Percentiles rank a stretch among this genome's conserved stretches.
Evolutionary conservation across 2,888 invertebrate genomes (phyloP).

Genomic region (Athetis lepigone): DNA sequence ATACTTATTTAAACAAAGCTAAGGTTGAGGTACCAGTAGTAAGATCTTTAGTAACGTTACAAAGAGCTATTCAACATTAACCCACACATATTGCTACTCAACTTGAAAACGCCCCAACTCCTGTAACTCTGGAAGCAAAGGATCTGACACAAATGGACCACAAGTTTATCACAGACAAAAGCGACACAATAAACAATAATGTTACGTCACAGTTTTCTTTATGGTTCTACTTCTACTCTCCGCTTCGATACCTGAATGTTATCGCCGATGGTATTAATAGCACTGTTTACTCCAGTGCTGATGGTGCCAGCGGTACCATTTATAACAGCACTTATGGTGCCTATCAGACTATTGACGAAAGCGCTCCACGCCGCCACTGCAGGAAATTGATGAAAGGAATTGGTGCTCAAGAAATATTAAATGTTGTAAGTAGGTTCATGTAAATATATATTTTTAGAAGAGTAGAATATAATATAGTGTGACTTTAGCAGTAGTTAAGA

Average conservation of each 20-base stretch:
- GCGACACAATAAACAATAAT: constrained; percentile 29
- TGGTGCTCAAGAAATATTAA: neutral
- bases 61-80: neutral
- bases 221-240: constrained; percentile 13
- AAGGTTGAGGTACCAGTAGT: neutral
- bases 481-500: too few species aligned
- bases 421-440: neutral
- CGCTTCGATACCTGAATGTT: constrained; percentile 81
- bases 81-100: neutral
- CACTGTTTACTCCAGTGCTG: constrained; percentile 80
- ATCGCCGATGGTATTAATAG: constrained; percentile 82
- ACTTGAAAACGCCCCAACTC: constrained; percentile 1
- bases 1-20: neutral
- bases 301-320: constrained; percentile 76
- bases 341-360: constrained; percentile 82
- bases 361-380: constrained; percentile 81
- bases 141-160: neutral
- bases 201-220: constrained; percentile 36
- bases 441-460: too few species aligned
- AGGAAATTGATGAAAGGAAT: constrained; percentile 35
- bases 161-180: constrained; percentile 41
- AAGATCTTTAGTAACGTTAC: neutral
- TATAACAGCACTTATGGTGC: constrained; percentile 81
- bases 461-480: too few species aligned
- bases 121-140: neutral